Base-by-base conservation (phyloP, 2,888 invertebrate genomes). In the Lucinisca nassula region DNA sequence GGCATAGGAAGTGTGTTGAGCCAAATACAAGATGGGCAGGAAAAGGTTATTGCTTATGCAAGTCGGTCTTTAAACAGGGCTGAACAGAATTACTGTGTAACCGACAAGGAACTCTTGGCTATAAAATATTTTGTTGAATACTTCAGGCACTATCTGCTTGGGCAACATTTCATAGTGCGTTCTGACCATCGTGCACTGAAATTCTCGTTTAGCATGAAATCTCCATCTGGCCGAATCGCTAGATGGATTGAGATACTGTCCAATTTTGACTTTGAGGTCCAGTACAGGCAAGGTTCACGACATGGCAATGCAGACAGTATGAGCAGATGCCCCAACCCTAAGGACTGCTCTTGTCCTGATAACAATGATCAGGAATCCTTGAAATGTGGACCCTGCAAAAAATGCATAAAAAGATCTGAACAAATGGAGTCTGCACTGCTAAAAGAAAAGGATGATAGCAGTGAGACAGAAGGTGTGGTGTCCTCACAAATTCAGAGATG, bases 1-100 rank as follows among this genome's bases (percentile, higher is more conserved):
- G 75, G 85, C 40, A 88, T 90, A 2, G 84, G 87, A 14, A 82
- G 79, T 4, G 89, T 91, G 14, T 51, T 89, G 17, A 80, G 78
- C n/a, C 84, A 91, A 70, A 49, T 79, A 24, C 84, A 84, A 40
- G 76, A 81, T 45, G 86, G 84, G 0, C 21, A 58, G 35, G 83
- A 86, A 61, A 87, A 51, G 37, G 85, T 86, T 0, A 76, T 89
- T 27, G 78, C 88, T 24, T 79, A 75, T 55, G 79, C 38, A 6
- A 84, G 79, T 51, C 24, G 79, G 35, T 51, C 84, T 27, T 49
- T 78, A 24, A 79, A 70, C 35, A 45, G 55, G 38, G 30, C 72
- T 8, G 72, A 83, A 38, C 75, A 24, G 21, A 82, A 75, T 38
- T 78, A 74, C 37, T 72, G 72, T 73, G 72, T 83, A 17, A 83